Evolutionary conservation across 2,113 vertebrate species (phyloP).

Genomic region (Rhabdornis inornatus): DNA sequence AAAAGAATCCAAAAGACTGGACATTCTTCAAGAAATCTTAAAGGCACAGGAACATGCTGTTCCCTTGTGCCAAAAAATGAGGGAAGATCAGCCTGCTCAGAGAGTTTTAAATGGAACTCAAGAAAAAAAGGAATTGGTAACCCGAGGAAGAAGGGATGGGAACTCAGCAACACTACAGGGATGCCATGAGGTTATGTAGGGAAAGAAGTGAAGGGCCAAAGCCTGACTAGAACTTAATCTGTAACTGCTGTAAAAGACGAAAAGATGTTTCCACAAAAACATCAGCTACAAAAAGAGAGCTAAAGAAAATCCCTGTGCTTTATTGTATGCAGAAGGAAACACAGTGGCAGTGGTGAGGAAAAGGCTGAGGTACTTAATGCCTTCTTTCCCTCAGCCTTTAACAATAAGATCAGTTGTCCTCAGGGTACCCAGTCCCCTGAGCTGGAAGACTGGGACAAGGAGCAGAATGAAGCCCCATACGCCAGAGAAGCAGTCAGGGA

Average conservation of each 20-base stretch:
- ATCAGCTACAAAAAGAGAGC: neutral
- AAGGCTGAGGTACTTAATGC: neutral
- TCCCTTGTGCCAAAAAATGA: neutral
- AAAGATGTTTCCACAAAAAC: neutral
- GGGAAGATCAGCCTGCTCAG: neutral
- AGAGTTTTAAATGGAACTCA: neutral
- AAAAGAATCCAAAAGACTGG: neutral
- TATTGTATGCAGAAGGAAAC: neutral
- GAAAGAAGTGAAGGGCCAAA: neutral
- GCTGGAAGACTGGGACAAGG: neutral
- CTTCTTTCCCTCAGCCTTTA: neutral
- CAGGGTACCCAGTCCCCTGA: neutral
- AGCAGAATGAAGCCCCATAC: neutral
- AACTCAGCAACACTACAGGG: neutral
- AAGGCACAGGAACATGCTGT: neutral
- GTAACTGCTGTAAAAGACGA: neutral
- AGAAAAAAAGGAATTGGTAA: neutral
- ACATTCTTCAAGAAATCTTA: neutral
- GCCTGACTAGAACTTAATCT: neutral
- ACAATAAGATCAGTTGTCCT: neutral
- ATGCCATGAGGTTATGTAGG: neutral
- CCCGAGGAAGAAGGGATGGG: neutral
- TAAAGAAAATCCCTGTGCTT: neutral
- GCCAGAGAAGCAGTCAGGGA: neutral
- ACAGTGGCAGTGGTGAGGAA: neutral